phyloP scores from a whole-genome alignment of 2,888 invertebrate genomes.

The Tenthredo scrophulariae region DNA sequence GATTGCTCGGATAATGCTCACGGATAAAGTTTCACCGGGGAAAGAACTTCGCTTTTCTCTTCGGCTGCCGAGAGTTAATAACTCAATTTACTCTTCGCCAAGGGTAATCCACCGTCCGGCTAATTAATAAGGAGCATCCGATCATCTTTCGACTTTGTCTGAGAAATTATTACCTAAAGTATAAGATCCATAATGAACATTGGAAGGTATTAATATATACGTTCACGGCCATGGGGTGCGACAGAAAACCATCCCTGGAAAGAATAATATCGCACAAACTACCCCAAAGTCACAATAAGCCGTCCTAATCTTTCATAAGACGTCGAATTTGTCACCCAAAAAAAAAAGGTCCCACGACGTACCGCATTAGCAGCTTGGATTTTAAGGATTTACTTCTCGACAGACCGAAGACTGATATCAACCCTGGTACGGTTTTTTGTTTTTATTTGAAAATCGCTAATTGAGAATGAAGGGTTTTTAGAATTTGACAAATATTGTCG shows the following conservation, averaged over 20 bases:
- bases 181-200: neutral
- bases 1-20: slow-evolving; percentile 44
- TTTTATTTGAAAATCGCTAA: neutral
- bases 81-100: slow-evolving; percentile 44
- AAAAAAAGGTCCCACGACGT: neutral
- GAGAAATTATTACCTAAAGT: neutral
- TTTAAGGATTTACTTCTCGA: slow-evolving; percentile 6
- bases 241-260: neutral
- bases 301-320: slow-evolving; percentile 3
- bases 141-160: neutral
- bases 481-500: neutral
- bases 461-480: neutral
- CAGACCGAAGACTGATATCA: slow-evolving; percentile 8
- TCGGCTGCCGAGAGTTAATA: slow-evolving; percentile 42
- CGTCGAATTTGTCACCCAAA: slow-evolving; percentile 27
- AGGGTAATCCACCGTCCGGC: slow-evolving; percentile 19
- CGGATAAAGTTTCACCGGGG: slow-evolving; percentile 29
- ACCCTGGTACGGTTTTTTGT: neutral
- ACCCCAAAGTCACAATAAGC: slow-evolving; percentile 21
- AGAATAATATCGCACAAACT: neutral
- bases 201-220: too few relatives aligned
- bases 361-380: slow-evolving; percentile 25
- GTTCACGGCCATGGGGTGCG: neutral
- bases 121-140: slow-evolving; percentile 17
- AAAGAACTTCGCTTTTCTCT: slow-evolving; percentile 27